These are phyloP conservation scores for Meloidogyne floridensis DNA, from an alignment of 1,140 invertebrate genomes.

Conservation along the genomic window DNA sequence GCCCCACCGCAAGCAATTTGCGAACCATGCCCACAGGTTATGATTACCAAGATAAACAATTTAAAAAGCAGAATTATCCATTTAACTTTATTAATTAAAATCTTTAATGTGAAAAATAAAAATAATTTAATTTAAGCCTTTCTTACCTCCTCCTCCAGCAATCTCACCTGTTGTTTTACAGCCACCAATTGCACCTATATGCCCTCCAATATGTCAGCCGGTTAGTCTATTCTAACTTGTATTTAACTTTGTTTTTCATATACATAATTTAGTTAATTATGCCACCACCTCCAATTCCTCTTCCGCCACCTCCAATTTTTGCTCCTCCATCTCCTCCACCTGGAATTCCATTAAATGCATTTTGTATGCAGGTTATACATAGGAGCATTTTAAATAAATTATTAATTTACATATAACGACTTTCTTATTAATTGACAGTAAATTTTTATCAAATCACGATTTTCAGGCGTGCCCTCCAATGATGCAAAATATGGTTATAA, in stretches of 20 bases:
- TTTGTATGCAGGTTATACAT: not conserved
- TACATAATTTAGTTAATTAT: not conserved
- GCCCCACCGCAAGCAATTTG: not conserved
- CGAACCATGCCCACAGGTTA: not conserved
- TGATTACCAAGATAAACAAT: not conserved
- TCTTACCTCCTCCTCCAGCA: conserved; percentile 9
- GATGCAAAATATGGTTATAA: conserved; percentile 4
- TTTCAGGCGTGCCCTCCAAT: not conserved
- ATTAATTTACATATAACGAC: too few relatives aligned
- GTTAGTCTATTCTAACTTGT: not conserved
- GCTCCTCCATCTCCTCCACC: not conserved
- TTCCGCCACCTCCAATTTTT: conserved; percentile 6
- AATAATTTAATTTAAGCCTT: conserved; percentile 1
- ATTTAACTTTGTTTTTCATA: not conserved
- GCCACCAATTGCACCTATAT: conserved; percentile 1
- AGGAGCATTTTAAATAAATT: too few relatives aligned
- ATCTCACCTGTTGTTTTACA: conserved; percentile 17
- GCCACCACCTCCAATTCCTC: not conserved
- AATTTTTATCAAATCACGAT: not conserved
- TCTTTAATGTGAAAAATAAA: not conserved
- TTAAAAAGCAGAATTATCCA: too few relatives aligned
- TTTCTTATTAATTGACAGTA: too few relatives aligned
- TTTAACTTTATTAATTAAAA: too few relatives aligned
- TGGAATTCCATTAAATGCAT: conserved; percentile 10
- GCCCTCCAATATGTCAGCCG: not conserved